These are phyloP conservation scores for Drosophila merina DNA, from an alignment of 2,888 invertebrate species.

Conservation along the genomic window DNA sequence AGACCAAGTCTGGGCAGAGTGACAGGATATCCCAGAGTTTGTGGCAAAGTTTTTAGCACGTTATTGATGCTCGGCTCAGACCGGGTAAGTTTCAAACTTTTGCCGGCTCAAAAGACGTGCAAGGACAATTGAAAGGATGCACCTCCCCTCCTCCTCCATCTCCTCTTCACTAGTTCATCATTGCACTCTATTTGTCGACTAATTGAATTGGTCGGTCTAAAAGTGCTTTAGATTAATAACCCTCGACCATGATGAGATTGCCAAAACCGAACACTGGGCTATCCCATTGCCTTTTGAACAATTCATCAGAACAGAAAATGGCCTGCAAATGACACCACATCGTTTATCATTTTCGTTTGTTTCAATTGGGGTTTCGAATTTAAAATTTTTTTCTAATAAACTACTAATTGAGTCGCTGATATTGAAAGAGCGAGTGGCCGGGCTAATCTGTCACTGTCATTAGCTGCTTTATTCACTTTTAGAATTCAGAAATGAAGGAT, in stretches of 20 bases:
- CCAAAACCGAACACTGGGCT: not conserved
- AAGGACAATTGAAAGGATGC: conserved; percentile 29
- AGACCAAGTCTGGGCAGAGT: conserved; percentile 4
- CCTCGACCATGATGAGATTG: not conserved
- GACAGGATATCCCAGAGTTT: conserved; percentile 33
- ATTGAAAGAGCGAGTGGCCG: conserved; percentile 4
- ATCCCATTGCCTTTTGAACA: conserved; percentile 10
- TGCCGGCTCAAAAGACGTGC: conserved; percentile 12
- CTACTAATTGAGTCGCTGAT: conserved; percentile 28
- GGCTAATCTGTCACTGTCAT: conserved; percentile 38
- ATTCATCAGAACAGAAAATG: conserved; percentile 19
- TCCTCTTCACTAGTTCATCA: not conserved
- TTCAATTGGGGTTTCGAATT: conserved; percentile 18
- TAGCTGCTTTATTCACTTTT: not conserved
- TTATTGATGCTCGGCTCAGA: conserved; percentile 41
- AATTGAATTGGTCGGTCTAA: conserved; percentile 43
- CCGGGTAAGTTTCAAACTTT: conserved; percentile 30
- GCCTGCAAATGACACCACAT: conserved; percentile 40
- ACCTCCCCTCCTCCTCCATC: not conserved
- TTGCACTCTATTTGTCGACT: conserved; percentile 29
- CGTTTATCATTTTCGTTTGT: conserved; percentile 16
- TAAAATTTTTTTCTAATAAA: conserved; percentile 2
- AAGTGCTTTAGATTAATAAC: conserved; percentile 25
- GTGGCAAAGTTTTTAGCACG: conserved; percentile 52
- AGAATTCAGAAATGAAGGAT: not conserved